Evolutionary conservation across 2,888 invertebrate genomes (phyloP).

Genomic region (Miltochrista miniata): DNA sequence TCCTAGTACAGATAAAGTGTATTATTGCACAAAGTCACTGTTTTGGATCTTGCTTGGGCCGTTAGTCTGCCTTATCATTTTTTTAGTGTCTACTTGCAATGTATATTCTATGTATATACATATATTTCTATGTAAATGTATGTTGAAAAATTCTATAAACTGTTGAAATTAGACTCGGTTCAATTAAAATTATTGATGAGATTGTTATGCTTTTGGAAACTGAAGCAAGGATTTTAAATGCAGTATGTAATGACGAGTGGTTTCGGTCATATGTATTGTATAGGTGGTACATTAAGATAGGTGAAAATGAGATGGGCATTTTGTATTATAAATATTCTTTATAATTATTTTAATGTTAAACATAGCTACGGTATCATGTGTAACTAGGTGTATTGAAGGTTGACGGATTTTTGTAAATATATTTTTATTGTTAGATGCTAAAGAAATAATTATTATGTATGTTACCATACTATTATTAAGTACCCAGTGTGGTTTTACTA

Average conservation of each 20-base stretch:
- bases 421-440: slow-evolving; percentile 61
- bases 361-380: slow-evolving; percentile 44
- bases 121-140: no score
- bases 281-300: slow-evolving; percentile 31
- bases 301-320: slow-evolving; percentile 55
- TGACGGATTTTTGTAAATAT: slow-evolving; percentile 74
- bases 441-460: slow-evolving; percentile 44
- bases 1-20: slow-evolving; percentile 30
- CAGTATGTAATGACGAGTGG: slow-evolving; percentile 23
- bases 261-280: slow-evolving; percentile 12
- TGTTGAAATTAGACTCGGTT: slow-evolving; percentile 44
- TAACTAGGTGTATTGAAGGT: slow-evolving; percentile 57
- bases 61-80: slow-evolving; percentile 64
- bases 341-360: slow-evolving; percentile 50
- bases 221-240: slow-evolving; percentile 19
- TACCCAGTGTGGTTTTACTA: slow-evolving; percentile 50
- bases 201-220: slow-evolving; percentile 19
- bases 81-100: slow-evolving; percentile 71
- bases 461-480: slow-evolving; percentile 60
- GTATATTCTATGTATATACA: no score
- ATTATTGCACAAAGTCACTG: slow-evolving; percentile 62
- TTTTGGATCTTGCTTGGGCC: slow-evolving; percentile 51
- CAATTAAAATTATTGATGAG: slow-evolving; percentile 40
- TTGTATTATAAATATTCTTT: slow-evolving; percentile 59
- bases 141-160: slow-evolving; percentile 50